These are phyloP conservation scores for Phorcus lineatus DNA, from an alignment of 2,888 invertebrate genomes.

Conservation along the genomic window DNA sequence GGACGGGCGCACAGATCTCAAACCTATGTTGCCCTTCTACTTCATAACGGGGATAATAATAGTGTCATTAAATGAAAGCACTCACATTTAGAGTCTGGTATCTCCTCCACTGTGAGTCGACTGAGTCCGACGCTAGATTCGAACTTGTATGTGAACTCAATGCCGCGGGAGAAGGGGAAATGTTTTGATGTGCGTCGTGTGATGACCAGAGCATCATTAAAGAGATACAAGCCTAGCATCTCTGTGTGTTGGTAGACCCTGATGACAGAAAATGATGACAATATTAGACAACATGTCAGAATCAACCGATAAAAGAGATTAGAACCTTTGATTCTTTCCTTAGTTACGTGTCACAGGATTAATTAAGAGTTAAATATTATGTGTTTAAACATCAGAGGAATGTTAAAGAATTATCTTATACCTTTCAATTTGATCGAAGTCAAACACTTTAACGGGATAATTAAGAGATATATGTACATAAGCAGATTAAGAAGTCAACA, in stretches of 20 bases:
- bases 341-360: too few species aligned
- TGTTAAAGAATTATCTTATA: too few species aligned
- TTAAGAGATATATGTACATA: too few species aligned
- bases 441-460: too few species aligned
- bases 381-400: too few species aligned
- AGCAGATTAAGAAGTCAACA: too few species aligned
- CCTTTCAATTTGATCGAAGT: too few species aligned
- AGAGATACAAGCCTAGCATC: conserved; percentile 71
- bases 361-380: too few species aligned
- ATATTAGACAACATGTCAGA: background rate
- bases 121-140: conserved; percentile 62
- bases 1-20: too few species aligned
- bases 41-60: too few species aligned
- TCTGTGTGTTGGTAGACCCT: conserved; percentile 71
- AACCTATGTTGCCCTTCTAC: too few species aligned
- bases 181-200: conserved; percentile 68
- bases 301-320: background rate
- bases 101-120: conserved; percentile 64
- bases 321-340: too few species aligned
- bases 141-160: conserved; percentile 68
- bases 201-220: conserved; percentile 72
- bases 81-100: conserved; percentile 73
- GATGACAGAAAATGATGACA: conserved; percentile 31
- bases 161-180: conserved; percentile 68
- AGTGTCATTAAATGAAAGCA: background rate